Evolutionary conservation across 2,797 vertebrate species (phyloP).

Genomic region (Pipistrellus pipistrellus): DNA sequence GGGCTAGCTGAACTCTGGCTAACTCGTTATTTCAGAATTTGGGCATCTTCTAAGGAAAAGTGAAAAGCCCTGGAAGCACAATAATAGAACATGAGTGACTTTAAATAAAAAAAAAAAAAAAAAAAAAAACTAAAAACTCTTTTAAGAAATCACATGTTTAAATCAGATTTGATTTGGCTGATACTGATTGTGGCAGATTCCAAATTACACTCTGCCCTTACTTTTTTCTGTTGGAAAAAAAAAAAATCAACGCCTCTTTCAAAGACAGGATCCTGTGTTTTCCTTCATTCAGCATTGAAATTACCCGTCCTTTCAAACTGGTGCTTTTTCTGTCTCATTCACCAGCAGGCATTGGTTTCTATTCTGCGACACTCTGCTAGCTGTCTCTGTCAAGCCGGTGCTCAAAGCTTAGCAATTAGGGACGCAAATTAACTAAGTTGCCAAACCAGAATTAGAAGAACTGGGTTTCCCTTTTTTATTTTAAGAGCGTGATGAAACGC

Average conservation of each 20-base stretch:
- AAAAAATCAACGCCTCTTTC: neutral
- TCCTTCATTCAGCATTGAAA: neutral
- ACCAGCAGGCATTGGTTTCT: neutral
- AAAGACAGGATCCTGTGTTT: neutral
- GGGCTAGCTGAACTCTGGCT: neutral
- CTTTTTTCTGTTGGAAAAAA: neutral
- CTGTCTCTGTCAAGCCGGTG: neutral
- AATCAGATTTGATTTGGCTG: neutral
- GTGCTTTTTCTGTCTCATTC: neutral
- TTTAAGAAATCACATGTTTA: neutral
- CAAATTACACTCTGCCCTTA: neutral
- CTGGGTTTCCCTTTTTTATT: neutral
- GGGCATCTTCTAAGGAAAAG: neutral
- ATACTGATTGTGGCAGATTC: neutral
- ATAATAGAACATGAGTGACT: neutral
- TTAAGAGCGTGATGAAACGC: neutral
- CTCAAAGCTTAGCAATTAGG: neutral
- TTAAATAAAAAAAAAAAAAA: too few relatives aligned
- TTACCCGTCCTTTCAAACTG: rapidly evolving
- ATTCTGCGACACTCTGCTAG: neutral
- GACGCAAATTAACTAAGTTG: neutral
- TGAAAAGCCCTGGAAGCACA: neutral
- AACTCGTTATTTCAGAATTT: neutral
- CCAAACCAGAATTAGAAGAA: neutral
- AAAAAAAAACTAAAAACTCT: too few relatives aligned